phyloP scores from a whole-genome alignment of 2,888 invertebrate species.

The Amblyteles armatorius region DNA sequence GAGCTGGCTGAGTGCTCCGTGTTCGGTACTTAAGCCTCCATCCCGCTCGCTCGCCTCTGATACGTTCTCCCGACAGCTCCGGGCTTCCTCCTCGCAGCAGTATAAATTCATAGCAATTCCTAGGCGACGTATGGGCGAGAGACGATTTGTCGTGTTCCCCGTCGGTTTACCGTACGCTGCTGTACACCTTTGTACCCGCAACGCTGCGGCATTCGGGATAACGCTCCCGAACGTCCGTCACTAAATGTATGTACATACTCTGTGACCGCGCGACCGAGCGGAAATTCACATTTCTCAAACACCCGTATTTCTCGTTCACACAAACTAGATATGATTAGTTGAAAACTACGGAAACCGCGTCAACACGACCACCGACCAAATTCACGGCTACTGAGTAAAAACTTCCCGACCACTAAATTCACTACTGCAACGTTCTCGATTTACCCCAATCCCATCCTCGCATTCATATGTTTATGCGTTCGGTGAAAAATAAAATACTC shows the following conservation, averaged over 20 bases:
- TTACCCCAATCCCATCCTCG: too few relatives aligned
- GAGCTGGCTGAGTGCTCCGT: slow-evolving; percentile 45
- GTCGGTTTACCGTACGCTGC: neutral
- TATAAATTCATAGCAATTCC: slow-evolving; percentile 63
- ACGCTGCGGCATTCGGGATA: neutral
- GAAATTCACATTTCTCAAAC: neutral
- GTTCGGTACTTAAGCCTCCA: slow-evolving; percentile 59
- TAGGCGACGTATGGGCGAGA: slow-evolving; percentile 43
- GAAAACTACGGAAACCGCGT: neutral
- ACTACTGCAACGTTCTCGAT: too few relatives aligned
- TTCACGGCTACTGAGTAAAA: too few relatives aligned
- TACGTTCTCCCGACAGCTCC: slow-evolving; percentile 7
- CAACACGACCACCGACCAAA: too few relatives aligned
- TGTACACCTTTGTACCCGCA: slow-evolving; percentile 38
- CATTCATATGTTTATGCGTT: too few relatives aligned
- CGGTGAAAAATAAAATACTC: too few relatives aligned
- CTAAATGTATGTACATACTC: slow-evolving; percentile 29
- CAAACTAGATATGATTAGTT: neutral
- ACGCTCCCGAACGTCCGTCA: slow-evolving; percentile 1
- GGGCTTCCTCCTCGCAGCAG: slow-evolving; percentile 16
- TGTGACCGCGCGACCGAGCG: neutral
- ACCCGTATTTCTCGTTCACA: neutral
- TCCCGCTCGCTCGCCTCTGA: slow-evolving; percentile 48
- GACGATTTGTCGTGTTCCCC: slow-evolving; percentile 40
- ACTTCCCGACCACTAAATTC: too few relatives aligned